Evolutionary conservation across 2,888 invertebrate species (phyloP).

Genomic region (Rhyacophila evoluta): DNA sequence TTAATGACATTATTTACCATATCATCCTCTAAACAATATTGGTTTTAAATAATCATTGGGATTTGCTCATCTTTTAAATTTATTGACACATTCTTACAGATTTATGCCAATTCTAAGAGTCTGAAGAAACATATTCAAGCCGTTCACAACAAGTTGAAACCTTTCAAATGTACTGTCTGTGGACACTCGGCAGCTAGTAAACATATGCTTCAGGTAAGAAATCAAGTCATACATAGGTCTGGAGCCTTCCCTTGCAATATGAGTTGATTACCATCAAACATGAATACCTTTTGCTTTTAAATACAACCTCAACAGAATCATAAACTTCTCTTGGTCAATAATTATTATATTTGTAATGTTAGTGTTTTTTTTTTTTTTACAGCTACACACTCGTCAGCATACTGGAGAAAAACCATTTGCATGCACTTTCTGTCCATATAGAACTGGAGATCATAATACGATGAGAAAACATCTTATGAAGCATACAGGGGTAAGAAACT

Average conservation of each 20-base stretch:
- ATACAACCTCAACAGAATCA: too few species aligned
- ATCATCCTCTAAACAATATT: too few species aligned
- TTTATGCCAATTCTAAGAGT: slow-evolving; percentile 77
- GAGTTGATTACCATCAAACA: not conserved
- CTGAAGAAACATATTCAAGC: slow-evolving; percentile 77
- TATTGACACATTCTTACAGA: slow-evolving; percentile 60
- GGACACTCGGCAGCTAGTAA: slow-evolving; percentile 79
- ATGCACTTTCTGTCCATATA: slow-evolving; percentile 77
- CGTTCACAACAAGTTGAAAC: slow-evolving; percentile 80
- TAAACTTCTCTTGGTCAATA: too few species aligned
- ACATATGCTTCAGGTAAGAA: slow-evolving; percentile 72
- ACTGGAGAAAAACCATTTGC: slow-evolving; percentile 83
- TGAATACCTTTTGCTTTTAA: too few species aligned
- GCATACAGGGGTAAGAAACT: slow-evolving; percentile 66
- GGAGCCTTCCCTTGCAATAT: not conserved
- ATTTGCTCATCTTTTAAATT: too few species aligned
- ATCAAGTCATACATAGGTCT: not conserved
- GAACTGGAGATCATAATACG: slow-evolving; percentile 82
- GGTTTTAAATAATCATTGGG: too few species aligned
- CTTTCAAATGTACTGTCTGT: slow-evolving; percentile 81
- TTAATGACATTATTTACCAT: too few species aligned
- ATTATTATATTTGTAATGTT: too few species aligned
- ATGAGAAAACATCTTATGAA: slow-evolving; percentile 75
- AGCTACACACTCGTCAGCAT: slow-evolving; percentile 80
- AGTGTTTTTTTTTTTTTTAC: slow-evolving; percentile 51